Evolutionary conservation across 1,140 invertebrate genomes (phyloP), one percentile per base, ranked within the genome.

Genomic region (Sycophila sp.): DNA sequence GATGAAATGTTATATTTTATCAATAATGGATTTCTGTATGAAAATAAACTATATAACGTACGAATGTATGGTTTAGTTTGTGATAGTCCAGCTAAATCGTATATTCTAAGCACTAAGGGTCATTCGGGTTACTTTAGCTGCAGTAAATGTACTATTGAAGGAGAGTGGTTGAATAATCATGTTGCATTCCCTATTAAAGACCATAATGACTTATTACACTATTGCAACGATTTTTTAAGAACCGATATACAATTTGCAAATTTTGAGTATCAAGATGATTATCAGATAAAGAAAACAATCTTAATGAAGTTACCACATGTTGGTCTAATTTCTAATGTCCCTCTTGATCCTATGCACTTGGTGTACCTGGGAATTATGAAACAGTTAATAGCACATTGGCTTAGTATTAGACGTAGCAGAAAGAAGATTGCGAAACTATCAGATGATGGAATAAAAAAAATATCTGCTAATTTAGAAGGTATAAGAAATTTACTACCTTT

Each of bases 61-160:
- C 26, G 22, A 22, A 32, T 78, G 17, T 45, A 73, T 40, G 58
- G 45, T 11, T 38, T 77, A 7, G 66, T 77, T 10, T 71, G 69
- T 24, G 77, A 78, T 69, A 64, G 63, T 10, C 75, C 75, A 19
- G 77, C 77, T 2, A 75, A 71, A 62, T 66, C 73, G 11, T 76
- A 77, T 28, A 28, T 77, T 69, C 26, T 75, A 26, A 51, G 65
- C 40, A 72, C 73, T 2, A 80, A 76, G 56, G 34, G 42, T 24
- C 73, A 71, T 45, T 63, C 59, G 17, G 73, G 75, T 22, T 78
- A 74, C 67, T 59, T 2, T 10, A 55, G 56, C 17, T 80, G 78
- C 38, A 65, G 22, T 13, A 78, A 75, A 45, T 76, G 75, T 40
- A 69, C 30, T n/a, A 60, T 72, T 26, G 19, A 45, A 22, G 72